Evolutionary conservation across 2,113 vertebrate species (phyloP).

Genomic region (Odocoileus virginianus): DNA sequence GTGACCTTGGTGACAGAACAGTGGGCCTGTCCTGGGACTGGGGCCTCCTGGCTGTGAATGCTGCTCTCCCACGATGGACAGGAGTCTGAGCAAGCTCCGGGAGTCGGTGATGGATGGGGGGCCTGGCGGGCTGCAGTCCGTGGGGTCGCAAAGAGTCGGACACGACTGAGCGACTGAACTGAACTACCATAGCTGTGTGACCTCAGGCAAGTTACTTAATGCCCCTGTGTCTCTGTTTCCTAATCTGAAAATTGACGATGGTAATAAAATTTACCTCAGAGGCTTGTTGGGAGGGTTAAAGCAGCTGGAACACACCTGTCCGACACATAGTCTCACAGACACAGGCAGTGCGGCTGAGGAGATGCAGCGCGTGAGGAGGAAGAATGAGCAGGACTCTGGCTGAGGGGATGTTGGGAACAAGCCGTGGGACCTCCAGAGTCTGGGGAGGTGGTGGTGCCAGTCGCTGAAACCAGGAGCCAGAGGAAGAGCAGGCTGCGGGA

Average conservation of each 20-base stretch:
- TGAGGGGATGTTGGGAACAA: background rate
- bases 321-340: background rate
- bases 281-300: background rate
- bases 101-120: background rate
- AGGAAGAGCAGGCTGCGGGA: background rate
- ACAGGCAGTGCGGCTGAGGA: background rate
- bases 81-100: background rate
- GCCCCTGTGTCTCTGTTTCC: background rate
- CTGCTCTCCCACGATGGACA: background rate
- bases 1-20: background rate
- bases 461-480: background rate
- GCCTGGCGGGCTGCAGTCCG: background rate
- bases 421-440: background rate
- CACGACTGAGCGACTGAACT: background rate
- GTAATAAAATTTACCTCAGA: slow-evolving; percentile 1
- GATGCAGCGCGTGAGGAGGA: background rate
- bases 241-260: background rate
- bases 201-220: background rate
- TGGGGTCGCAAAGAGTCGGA: background rate
- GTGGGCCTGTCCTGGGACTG: background rate
- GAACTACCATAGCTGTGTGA: background rate
- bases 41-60: background rate
- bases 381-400: background rate
- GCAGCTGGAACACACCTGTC: background rate
- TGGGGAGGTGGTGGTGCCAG: background rate